Percentiles rank a stretch among this genome's conserved stretches.
Conservation (phyloP, 2,113 vertebrate genomes). For the Phalacrocorax carbo region DNA sequence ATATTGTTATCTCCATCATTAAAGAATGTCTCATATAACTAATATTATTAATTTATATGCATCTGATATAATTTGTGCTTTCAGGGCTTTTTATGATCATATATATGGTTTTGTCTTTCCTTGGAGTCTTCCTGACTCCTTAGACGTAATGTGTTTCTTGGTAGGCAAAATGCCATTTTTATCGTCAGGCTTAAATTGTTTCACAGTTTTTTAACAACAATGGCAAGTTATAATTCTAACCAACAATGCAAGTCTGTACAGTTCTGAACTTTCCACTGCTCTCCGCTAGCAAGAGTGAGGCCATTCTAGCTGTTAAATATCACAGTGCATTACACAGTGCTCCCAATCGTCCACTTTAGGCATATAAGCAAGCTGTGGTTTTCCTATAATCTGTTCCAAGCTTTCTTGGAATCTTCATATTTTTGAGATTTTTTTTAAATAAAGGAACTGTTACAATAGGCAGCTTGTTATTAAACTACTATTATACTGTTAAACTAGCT, state of each 20-base stretch:
- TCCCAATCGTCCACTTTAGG: background rate
- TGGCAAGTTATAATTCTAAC: background rate
- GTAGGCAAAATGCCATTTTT: background rate
- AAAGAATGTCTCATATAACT: background rate
- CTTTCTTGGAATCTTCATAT: background rate
- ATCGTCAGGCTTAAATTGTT: background rate
- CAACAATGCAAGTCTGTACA: background rate
- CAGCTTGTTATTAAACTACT: background rate
- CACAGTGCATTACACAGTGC: background rate
- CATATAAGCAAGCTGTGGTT: background rate
- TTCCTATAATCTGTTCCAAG: background rate
- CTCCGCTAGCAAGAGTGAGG: background rate
- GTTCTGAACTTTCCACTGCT: background rate
- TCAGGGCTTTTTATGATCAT: background rate
- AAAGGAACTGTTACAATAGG: background rate
- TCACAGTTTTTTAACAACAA: background rate
- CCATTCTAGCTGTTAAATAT: background rate
- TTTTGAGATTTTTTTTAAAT: background rate
- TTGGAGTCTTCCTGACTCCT: background rate
- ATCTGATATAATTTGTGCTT: background rate
- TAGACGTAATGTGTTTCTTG: background rate
- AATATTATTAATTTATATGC: background rate
- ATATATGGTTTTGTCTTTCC: background rate
- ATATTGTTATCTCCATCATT: background rate
- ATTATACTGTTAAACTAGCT: background rate